A percentile compares a stretch with the other conserved stretches of the same genome.
These are phyloP conservation scores for Apis dorsata DNA, from an alignment of 1,140 invertebrate species.

Conservation along the genomic window DNA sequence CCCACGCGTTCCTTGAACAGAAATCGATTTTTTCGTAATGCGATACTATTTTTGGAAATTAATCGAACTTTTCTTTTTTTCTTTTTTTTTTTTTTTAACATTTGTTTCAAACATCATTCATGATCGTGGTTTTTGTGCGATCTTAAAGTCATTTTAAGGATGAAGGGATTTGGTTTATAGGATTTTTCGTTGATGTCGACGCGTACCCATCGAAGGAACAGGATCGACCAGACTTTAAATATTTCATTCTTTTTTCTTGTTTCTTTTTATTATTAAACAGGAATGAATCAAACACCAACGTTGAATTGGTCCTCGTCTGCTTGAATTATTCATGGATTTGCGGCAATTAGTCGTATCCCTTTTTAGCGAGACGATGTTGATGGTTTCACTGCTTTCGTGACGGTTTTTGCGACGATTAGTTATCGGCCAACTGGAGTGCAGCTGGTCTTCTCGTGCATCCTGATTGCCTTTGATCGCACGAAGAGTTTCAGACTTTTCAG, in stretches of 20 bases:
- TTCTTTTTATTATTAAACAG: not conserved
- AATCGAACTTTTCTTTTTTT: not conserved
- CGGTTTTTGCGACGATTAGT: conserved; percentile 4
- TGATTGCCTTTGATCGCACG: not conserved
- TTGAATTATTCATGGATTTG: conserved; percentile 27
- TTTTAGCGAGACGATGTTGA: conserved; percentile 12
- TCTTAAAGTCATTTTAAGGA: not conserved
- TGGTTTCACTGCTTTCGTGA: conserved; percentile 12
- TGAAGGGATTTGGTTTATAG: not conserved
- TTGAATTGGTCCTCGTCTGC: not conserved
- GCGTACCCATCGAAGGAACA: not conserved
- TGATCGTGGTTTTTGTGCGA: not conserved
- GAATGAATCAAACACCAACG: not conserved
- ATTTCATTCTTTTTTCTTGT: not conserved
- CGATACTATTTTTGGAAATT: conserved; percentile 39
- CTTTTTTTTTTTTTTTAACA: too few relatives aligned
- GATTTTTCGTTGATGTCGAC: not conserved
- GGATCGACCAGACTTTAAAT: not conserved
- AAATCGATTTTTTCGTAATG: conserved; percentile 34
- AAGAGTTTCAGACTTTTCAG: not conserved
- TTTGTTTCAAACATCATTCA: not conserved
- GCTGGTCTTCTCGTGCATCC: not conserved
- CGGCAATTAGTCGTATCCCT: conserved; percentile 22
- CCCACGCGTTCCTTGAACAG: conserved; percentile 55
- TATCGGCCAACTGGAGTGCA: not conserved